Conservation (phyloP, 2,797 vertebrate species). For the Odontamblyopus rebecca region DNA sequence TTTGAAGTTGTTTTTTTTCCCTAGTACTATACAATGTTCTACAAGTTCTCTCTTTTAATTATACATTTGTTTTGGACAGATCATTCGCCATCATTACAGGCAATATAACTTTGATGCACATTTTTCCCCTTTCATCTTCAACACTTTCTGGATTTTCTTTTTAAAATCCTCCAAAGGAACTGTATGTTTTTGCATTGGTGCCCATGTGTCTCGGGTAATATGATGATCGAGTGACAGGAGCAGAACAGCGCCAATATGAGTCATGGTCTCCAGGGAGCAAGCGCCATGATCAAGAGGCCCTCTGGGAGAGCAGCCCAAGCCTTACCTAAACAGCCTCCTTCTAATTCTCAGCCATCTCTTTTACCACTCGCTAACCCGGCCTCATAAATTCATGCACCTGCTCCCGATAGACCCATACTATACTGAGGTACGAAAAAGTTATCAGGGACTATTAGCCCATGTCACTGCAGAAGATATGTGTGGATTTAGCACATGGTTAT, state of each 20-base stretch:
- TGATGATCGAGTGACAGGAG: conserved; percentile 49
- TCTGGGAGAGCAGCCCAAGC: conserved; percentile 44
- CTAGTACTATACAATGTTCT: too few species aligned
- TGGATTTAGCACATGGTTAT: conserved; percentile 13
- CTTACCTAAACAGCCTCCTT: conserved; percentile 49
- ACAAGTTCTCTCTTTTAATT: too few species aligned
- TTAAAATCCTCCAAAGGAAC: not conserved
- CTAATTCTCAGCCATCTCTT: conserved; percentile 48
- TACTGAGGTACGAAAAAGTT: conserved; percentile 42
- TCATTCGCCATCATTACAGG: too few species aligned
- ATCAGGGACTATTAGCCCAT: conserved; percentile 33
- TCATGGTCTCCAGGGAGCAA: conserved; percentile 46
- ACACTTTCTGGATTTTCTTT: not conserved
- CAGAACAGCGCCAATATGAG: conserved; percentile 51
- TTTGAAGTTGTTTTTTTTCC: too few species aligned
- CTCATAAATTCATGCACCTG: conserved; percentile 42
- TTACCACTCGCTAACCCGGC: conserved; percentile 44
- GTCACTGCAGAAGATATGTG: conserved; percentile 19
- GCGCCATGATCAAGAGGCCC: conserved; percentile 60
- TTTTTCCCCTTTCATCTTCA: not conserved
- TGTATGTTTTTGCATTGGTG: conserved; percentile 7
- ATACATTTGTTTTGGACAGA: too few species aligned
- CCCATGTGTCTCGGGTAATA: conserved; percentile 42
- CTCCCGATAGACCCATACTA: conserved; percentile 32
- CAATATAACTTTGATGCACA: too few species aligned